Evolutionary conservation across 1,140 invertebrate species (phyloP), one percentile per base, ranked within the genome.

Genomic region (Solen grandis): DNA sequence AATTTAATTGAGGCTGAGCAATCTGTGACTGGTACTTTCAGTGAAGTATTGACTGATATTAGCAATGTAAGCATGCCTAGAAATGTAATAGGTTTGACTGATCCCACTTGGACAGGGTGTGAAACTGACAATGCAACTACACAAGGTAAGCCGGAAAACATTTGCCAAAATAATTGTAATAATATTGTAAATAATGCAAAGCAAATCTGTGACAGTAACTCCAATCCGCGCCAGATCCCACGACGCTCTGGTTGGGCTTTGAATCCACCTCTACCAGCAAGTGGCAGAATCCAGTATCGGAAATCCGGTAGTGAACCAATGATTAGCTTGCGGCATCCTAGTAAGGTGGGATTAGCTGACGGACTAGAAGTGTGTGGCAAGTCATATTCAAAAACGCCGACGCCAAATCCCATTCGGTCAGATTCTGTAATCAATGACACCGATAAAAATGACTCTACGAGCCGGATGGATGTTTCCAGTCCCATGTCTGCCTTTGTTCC

Each of bases 291-390:
- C 27, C 77, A 80, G 59, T 80, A 80, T 36, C 35, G 68, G 66
- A 80, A 80, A 29, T 72, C 77, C 25, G 38, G 36, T 10, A 80
- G 77, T 55, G 77, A 80, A 25, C 63, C 77, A 27, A 35, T 65
- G 66, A 72, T 80, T 16, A 62, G 50, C 33, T 63, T 80, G 41
- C 68, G 59, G 22, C 57, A 72, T 22, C 14, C 77, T 1, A 72
- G 60, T 33, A 29, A 54, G 16, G 50, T 69, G 41, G 75, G 75
- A 38, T 35, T 72, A 1, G 19, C 52, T 16, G 75, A 68, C 29
- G 75, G 75, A 38, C 65, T 78, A 31, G 75, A 68, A 55, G 75
- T 78, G 1, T 78, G 63, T 60, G 75, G 75, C 19, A 78, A 78
- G 55, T 78, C 75, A 5, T 78, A 66, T 19, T 55, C 50, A 22